A percentile compares a stretch with the other conserved stretches of the same genome.
Evolutionary conservation across 2,113 vertebrate genomes (phyloP).

Genomic region (Thryonomys swinderianus): DNA sequence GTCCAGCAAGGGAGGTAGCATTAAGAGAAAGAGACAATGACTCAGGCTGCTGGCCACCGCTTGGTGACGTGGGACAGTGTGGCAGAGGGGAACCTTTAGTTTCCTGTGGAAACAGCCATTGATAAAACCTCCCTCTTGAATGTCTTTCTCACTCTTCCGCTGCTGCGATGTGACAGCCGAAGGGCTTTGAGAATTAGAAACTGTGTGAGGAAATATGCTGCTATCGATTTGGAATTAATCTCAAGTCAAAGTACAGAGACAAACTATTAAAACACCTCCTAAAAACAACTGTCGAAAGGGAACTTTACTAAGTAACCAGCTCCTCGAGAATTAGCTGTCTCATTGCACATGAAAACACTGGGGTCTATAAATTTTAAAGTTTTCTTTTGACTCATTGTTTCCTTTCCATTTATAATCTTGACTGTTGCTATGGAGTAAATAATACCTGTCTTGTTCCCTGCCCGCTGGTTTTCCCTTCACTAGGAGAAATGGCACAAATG

Average conservation of each 20-base stretch:
- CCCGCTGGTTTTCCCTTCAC: neutral
- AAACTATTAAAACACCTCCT: neutral
- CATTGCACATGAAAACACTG: neutral
- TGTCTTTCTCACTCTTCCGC: neutral
- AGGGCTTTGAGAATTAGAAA: neutral
- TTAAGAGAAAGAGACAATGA: conserved; percentile 49
- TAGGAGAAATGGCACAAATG: neutral
- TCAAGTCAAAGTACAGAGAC: neutral
- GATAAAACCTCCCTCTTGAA: neutral
- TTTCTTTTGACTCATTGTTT: neutral
- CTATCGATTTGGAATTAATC: neutral
- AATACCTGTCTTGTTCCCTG: rapidly evolving
- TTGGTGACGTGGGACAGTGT: neutral
- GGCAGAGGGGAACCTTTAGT: conserved; percentile 61
- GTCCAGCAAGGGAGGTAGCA: conserved; percentile 20
- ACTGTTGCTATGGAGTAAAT: neutral
- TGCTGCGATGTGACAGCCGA: neutral
- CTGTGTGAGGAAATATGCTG: too few species aligned
- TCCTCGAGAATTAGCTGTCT: neutral
- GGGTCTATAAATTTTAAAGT: neutral
- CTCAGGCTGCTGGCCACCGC: neutral
- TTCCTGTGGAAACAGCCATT: conserved; percentile 71
- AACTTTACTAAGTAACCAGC: neutral
- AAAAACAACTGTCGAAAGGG: neutral
- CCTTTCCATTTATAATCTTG: neutral